These are phyloP conservation scores for Drosophila sp. DNA, from an alignment of 1,140 invertebrate genomes.

Conservation along the genomic window DNA sequence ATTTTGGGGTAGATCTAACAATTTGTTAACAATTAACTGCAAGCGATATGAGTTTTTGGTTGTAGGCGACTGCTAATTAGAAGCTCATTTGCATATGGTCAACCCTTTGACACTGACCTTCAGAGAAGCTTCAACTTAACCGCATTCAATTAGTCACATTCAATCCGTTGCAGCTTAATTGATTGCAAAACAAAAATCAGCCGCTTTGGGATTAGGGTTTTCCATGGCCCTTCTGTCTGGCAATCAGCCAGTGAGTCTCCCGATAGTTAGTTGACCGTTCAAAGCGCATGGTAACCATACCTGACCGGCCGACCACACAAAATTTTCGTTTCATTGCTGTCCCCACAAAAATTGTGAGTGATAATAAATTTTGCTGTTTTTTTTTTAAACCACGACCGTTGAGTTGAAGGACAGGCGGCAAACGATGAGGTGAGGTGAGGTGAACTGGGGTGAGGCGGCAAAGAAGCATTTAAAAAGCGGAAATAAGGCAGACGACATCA, in stretches of 20 bases:
- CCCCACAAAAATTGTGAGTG: slow-evolving; percentile 22
- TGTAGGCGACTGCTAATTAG: slow-evolving; percentile 36
- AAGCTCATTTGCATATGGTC: slow-evolving; percentile 55
- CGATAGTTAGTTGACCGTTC: not conserved
- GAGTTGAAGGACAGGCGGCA: slow-evolving; percentile 16
- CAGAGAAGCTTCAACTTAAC: slow-evolving; percentile 15
- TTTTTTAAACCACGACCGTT: not conserved
- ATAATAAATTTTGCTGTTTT: slow-evolving; percentile 56
- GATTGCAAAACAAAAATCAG: not conserved
- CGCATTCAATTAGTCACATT: slow-evolving; percentile 13
- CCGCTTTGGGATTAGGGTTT: slow-evolving; percentile 4
- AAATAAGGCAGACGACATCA: slow-evolving; percentile 78
- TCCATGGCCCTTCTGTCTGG: too few species aligned
- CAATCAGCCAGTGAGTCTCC: too few species aligned
- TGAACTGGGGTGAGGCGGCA: slow-evolving; percentile 3
- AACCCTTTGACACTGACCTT: slow-evolving; percentile 27
- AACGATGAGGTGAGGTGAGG: slow-evolving; percentile 14
- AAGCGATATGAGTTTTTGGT: slow-evolving; percentile 28
- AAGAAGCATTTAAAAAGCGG: slow-evolving; percentile 77
- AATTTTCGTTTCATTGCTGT: too few species aligned
- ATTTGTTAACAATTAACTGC: slow-evolving; percentile 60
- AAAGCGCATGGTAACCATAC: slow-evolving; percentile 23
- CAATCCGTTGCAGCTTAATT: not conserved
- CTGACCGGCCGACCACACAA: too few species aligned
- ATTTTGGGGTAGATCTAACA: slow-evolving; percentile 1